Conservation (phyloP, 2,797 vertebrate genomes). For the Garrulus glandarius region DNA sequence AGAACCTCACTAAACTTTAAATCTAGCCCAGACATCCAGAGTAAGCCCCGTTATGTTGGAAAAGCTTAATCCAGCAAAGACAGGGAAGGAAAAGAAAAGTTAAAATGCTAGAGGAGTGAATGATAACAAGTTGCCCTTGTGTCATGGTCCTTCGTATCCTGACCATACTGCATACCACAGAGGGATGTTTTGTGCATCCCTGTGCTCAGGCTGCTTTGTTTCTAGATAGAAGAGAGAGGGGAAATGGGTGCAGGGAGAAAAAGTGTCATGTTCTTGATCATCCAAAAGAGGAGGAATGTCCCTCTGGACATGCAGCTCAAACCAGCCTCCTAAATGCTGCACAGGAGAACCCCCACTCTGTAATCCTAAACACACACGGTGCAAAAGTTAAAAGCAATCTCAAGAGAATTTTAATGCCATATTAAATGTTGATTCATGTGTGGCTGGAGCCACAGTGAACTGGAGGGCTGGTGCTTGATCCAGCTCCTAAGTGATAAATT, state of each 20-base stretch:
- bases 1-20: conserved; percentile 42
- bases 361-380: accelerated
- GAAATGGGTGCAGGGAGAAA: not conserved
- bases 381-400: not conserved
- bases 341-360: not conserved
- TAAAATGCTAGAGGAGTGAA: not conserved
- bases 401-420: not conserved
- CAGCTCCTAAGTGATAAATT: not conserved
- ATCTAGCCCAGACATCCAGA: conserved; percentile 12
- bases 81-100: not conserved
- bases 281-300: not conserved
- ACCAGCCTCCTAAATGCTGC: not conserved
- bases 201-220: not conserved
- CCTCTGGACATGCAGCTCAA: accelerated
- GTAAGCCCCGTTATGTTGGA: not conserved
- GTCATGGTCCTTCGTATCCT: not conserved
- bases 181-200: not conserved
- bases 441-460: not conserved
- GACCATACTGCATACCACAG: not conserved
- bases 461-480: not conserved
- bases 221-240: not conserved
- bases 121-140: not conserved
- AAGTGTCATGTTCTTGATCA: not conserved
- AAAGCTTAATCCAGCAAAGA: conserved; percentile 10
- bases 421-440: conserved; percentile 20